phyloP scores from a whole-genome alignment of 2,888 invertebrate species.

The Microctonus aethiopoides region DNA sequence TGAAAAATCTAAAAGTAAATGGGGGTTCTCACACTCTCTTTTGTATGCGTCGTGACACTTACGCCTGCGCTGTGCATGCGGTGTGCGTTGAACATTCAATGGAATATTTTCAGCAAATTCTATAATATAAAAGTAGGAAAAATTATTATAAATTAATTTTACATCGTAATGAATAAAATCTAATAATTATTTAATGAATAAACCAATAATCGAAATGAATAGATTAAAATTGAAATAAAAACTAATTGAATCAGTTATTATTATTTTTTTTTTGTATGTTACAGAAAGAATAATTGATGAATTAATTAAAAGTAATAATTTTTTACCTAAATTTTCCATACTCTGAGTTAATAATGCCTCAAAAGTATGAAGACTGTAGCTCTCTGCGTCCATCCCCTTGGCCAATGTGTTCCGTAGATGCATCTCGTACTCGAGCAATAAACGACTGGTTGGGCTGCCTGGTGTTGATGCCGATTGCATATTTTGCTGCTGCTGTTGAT shows the following conservation, averaged over 20 bases:
- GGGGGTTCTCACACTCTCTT: conserved; percentile 9
- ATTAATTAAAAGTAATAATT: neutral
- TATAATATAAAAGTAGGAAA: conserved; percentile 65
- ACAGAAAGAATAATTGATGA: conserved; percentile 9
- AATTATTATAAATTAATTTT: conserved; percentile 28
- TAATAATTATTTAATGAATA: neutral
- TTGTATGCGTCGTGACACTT: conserved; percentile 68
- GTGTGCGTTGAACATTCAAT: conserved; percentile 85
- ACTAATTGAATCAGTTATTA: too few relatives aligned
- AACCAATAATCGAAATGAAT: too few relatives aligned
- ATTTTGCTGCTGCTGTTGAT: conserved; percentile 50
- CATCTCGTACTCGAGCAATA: conserved; percentile 93
- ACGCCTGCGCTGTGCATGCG: conserved; percentile 87
- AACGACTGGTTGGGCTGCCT: conserved; percentile 84
- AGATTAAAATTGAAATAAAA: too few relatives aligned
- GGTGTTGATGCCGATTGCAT: conserved; percentile 71
- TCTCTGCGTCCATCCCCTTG: conserved; percentile 95
- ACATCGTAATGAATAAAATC: neutral
- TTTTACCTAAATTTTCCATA: conserved; percentile 91
- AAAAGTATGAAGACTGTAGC: conserved; percentile 93
- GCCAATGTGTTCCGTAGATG: conserved; percentile 91
- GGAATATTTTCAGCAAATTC: conserved; percentile 90
- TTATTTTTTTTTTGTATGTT: too few relatives aligned
- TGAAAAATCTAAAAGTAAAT: conserved; percentile 32
- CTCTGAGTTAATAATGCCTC: conserved; percentile 92